Evolutionary conservation across 2,888 invertebrate species (phyloP), one percentile per base, ranked within the genome.

Genomic region (Saturnia pavonia): DNA sequence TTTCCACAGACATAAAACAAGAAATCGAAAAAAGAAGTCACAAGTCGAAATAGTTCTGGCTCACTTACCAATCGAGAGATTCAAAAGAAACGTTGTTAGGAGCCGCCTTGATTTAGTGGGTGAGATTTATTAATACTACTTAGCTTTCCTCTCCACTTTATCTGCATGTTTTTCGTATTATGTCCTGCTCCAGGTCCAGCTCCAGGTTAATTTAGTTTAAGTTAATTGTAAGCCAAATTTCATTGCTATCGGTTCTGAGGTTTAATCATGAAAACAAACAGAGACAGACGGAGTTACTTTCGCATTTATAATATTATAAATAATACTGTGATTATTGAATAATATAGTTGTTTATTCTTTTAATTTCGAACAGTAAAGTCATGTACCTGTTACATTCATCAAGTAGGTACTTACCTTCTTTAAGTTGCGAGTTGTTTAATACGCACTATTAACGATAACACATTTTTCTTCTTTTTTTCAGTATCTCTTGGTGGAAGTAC

Each of bases 401-500:
- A n/a, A n/a, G n/a, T 51, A 51, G n/a, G n/a, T n/a, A n/a, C n/a
- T n/a, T 34, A 4, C 34, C 34, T 6, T 4, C 9, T 51, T n/a
- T n/a, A n/a, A 51, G 19, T 51, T 51, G 1, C 51, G 8, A 51
- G n/a, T n/a, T 51, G n/a, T 14, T 19, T 48, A 1, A 48, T n/a
- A 7, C 7, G n/a, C 51, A 7, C n/a, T n/a, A n/a, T n/a, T 19
- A 8, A n/a, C 6, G 7, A 51, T 51, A 51, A 51, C 48, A n/a
- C 9, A 8, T 43, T 57, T 57, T 25, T 57, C 12, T 57, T 25
- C 22, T 9, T 68, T 68, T 71, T 85, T 90, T 70, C 84, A 96
- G 96, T 96, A 22, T 96, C 96, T 0, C 92, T 96, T 74, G 96
- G 96, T 8, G 95, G 96, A 57, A 95, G 96, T 4, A 95, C 95